phyloP scores from a whole-genome alignment of 2,113 vertebrate species.

The Corapipo altera region DNA sequence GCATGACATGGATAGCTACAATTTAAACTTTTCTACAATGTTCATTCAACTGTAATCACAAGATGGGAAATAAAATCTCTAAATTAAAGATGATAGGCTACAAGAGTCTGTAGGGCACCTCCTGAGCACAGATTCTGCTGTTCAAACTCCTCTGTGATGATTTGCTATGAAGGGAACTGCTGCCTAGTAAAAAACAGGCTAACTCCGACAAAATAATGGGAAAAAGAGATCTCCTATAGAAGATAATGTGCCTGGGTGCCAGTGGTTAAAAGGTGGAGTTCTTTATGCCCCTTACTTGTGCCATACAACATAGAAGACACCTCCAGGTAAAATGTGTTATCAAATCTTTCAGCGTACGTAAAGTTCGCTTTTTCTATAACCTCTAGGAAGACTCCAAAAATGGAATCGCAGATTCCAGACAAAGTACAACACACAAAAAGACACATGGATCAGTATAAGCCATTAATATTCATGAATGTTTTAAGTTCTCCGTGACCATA shows the following conservation, averaged over 20 bases:
- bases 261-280: background rate
- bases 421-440: background rate
- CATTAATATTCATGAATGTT: slow-evolving; percentile 45
- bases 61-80: slow-evolving; percentile 49
- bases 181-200: background rate
- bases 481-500: slow-evolving; percentile 23
- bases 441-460: background rate
- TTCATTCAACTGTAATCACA: slow-evolving; percentile 49
- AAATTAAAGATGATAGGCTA: slow-evolving; percentile 57
- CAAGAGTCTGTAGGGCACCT: slow-evolving; percentile 36
- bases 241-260: background rate
- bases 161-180: slow-evolving; percentile 25
- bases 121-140: slow-evolving; percentile 7
- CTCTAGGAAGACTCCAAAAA: background rate
- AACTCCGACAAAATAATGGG: slow-evolving; percentile 4
- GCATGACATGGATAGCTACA: slow-evolving; percentile 14
- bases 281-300: background rate
- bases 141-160: background rate
- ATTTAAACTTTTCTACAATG: slow-evolving; percentile 36
- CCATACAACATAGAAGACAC: background rate
- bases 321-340: background rate
- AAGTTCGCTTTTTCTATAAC: background rate
- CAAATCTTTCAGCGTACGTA: background rate
- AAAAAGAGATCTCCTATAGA: background rate
- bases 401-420: background rate